A percentile compares a stretch with the other conserved stretches of the same genome.
These are phyloP conservation scores for Pelecanoides urinatrix DNA, from an alignment of 2,113 vertebrate genomes.

Conservation along the genomic window DNA sequence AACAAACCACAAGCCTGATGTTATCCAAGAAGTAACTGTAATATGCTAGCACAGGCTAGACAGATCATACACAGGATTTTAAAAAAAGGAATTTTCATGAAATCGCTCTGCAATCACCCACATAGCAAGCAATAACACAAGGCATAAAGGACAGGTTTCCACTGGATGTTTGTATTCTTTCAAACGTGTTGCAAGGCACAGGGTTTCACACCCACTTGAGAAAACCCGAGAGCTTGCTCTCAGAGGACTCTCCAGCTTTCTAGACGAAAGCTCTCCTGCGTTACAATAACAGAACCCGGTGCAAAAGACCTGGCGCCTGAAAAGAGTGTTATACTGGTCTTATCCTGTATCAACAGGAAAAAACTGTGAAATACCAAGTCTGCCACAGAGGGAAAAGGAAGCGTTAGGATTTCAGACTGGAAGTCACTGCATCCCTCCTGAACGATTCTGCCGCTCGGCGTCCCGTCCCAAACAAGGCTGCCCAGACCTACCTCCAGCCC, in stretches of 20 bases:
- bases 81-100: not conserved
- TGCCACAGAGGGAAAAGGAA: not conserved
- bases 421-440: not conserved
- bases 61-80: not conserved
- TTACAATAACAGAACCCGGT: not conserved
- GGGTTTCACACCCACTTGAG: not conserved
- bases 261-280: not conserved
- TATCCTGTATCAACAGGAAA: not conserved
- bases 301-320: not conserved
- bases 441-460: not conserved
- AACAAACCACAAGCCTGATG: conserved; percentile 3
- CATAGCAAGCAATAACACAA: not conserved
- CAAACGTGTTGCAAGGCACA: not conserved
- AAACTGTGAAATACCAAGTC: not conserved
- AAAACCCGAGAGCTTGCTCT: not conserved
- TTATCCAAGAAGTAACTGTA: conserved; percentile 12
- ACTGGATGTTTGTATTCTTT: not conserved
- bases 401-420: not conserved
- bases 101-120: not conserved
- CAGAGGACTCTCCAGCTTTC: not conserved
- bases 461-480: not conserved
- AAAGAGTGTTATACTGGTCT: not conserved
- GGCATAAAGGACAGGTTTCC: not conserved
- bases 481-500: conserved; percentile 34
- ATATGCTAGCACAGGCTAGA: not conserved